These are phyloP conservation scores for Drosophila lacertosa DNA, from an alignment of 1,140 invertebrate species.

Conservation along the genomic window DNA sequence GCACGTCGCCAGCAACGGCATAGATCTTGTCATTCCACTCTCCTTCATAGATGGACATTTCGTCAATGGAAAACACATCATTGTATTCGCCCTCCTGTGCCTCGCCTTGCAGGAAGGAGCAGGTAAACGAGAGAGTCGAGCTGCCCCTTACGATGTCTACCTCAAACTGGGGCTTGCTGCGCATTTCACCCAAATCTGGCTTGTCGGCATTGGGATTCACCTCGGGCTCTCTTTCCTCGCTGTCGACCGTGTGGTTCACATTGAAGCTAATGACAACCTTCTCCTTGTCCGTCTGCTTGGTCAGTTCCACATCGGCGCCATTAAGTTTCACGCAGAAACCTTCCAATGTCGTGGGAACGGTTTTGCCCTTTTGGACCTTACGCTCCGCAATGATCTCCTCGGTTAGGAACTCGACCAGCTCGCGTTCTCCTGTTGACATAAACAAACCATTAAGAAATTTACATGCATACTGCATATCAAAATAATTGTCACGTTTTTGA, in stretches of 20 bases:
- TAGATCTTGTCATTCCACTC: slow-evolving; percentile 93
- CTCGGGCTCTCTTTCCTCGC: slow-evolving; percentile 89
- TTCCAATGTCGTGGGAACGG: slow-evolving; percentile 90
- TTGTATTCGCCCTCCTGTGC: slow-evolving; percentile 90
- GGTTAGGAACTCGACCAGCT: slow-evolving; percentile 93
- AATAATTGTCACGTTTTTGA: slow-evolving; percentile 45
- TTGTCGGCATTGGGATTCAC: slow-evolving; percentile 87
- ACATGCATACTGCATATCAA: too few species aligned
- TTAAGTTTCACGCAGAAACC: slow-evolving; percentile 91
- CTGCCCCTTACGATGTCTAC: slow-evolving; percentile 91
- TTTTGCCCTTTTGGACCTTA: slow-evolving; percentile 90
- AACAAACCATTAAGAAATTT: slow-evolving; percentile 7
- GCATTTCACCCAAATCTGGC: slow-evolving; percentile 91
- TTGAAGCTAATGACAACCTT: slow-evolving; percentile 91
- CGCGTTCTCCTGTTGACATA: slow-evolving; percentile 89
- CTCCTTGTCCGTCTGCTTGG: slow-evolving; percentile 90
- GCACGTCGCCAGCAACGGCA: slow-evolving; percentile 93
- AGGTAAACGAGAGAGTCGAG: slow-evolving; percentile 91
- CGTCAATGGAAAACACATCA: slow-evolving; percentile 94
- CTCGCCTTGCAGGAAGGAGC: slow-evolving; percentile 89
- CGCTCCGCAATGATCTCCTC: slow-evolving; percentile 95
- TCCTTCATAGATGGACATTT: slow-evolving; percentile 92
- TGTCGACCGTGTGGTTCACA: slow-evolving; percentile 95
- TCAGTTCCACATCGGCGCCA: slow-evolving; percentile 91
- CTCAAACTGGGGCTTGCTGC: slow-evolving; percentile 94